Evolutionary conservation across 2,113 vertebrate species (phyloP).

Genomic region (Oriolus oriolus): DNA sequence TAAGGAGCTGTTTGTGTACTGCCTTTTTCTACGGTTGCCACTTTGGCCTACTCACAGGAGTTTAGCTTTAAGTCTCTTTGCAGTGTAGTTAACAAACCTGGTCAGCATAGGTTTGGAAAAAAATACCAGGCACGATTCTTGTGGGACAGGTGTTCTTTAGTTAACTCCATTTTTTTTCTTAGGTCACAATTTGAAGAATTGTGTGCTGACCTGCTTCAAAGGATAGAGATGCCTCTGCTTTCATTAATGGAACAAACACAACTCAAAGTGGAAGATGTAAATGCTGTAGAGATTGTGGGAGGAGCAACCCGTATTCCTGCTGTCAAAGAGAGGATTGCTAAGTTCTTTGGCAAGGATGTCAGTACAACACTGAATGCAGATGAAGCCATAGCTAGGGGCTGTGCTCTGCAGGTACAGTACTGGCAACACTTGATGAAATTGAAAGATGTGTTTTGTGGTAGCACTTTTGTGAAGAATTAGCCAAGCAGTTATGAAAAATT

Average conservation of each 20-base stretch:
- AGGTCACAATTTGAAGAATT: slow-evolving; percentile 80
- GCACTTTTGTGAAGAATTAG: not conserved
- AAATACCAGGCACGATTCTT: not conserved
- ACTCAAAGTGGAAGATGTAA: slow-evolving; percentile 70
- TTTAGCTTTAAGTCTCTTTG: not conserved
- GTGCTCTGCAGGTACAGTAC: slow-evolving; percentile 74
- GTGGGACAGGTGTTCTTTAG: not conserved
- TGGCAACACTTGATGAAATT: not conserved
- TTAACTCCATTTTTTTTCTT: not conserved
- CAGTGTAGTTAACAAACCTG: not conserved
- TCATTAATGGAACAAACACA: slow-evolving; percentile 74
- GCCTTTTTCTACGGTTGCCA: not conserved
- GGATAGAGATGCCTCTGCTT: slow-evolving; percentile 69
- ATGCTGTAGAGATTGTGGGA: slow-evolving; percentile 79
- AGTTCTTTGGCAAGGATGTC: slow-evolving; percentile 80
- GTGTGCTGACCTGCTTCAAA: slow-evolving; percentile 75
- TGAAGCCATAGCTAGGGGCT: slow-evolving; percentile 80
- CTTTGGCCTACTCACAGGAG: not conserved
- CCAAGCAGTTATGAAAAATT: not conserved
- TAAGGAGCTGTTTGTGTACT: not conserved
- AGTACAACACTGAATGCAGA: slow-evolving; percentile 83
- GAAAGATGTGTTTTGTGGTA: not conserved
- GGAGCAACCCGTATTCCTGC: slow-evolving; percentile 78
- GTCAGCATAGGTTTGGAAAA: not conserved
- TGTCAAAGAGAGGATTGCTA: slow-evolving; percentile 77